Base-by-base conservation (phyloP, 2,797 vertebrate species). In the Oophaga sylvatica region DNA sequence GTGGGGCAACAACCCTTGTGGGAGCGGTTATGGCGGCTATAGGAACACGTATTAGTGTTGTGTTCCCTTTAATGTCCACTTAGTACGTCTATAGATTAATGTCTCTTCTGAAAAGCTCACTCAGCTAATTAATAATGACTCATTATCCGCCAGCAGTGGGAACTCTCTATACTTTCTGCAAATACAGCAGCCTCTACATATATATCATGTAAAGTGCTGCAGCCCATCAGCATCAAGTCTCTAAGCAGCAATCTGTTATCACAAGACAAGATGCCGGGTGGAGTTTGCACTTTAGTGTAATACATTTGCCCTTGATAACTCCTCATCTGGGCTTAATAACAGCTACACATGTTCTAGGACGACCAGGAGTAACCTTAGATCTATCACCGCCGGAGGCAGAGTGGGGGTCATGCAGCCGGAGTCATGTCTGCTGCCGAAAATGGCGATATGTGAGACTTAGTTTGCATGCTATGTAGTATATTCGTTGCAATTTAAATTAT, bases 281-380 rank as follows among this genome's bases (percentile, higher is more conserved):
- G 19, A 48, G 31, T 81, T 45, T 63, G 79, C 59, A 65, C 59
- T 26, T 56, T 20, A 20, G 79, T 13, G 11, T 8, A n/a, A n/a
- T 81, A 63, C 79, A 81, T 82, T 17, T 57, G 81, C 62, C 65
- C 63, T 31, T 26, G 8, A 26, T 29, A 65, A 56, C 65, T 29
- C 62, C 63, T 56, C 81, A 67, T 70, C 63, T 82, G 65, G 62
- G 22, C 63, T 63, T 65, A 68, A 82, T 75, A 56, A 86, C 35
- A 26, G 26, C 76, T 57, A 53, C 20, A 53, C 56, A 76, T 48
- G 71, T 75, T 75, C 71, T n/a, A n/a, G n/a, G 71, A 53, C 11
- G 13, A 41, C 19, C 12, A 45, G 13, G 20, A 22, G 70, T 10
- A n/a, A 53, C 71, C 41, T 53, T 0, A 48, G 29, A 75, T 75